phyloP scores from a whole-genome alignment of 2,113 vertebrate genomes.

The Talpa occidentalis region DNA sequence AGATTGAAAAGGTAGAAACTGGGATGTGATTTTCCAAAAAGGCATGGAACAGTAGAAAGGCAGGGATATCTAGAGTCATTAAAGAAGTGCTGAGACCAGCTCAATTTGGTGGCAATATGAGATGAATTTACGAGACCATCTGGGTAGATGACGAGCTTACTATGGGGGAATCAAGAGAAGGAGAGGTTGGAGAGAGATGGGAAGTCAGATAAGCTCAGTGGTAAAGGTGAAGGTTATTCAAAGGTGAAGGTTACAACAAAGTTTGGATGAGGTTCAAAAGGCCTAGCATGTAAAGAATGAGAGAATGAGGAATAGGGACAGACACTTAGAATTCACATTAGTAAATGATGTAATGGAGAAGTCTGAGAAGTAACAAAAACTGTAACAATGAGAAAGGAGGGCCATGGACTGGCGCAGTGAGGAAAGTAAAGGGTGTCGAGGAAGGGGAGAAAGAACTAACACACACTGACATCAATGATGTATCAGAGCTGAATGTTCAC shows the following conservation, averaged over 20 bases:
- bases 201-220: not conserved
- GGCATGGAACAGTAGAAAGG: not conserved
- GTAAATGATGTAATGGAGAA: not conserved
- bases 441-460: not conserved
- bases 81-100: not conserved
- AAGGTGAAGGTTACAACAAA: not conserved
- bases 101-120: constrained; percentile 13
- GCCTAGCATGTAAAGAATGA: not conserved
- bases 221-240: not conserved
- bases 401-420: not conserved
- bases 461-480: not conserved
- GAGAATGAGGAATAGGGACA: not conserved
- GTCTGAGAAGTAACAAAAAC: not conserved
- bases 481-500: not conserved
- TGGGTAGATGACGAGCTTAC: not conserved
- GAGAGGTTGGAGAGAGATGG: not conserved
- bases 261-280: not conserved
- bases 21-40: not conserved
- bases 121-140: not conserved
- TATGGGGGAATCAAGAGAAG: not conserved
- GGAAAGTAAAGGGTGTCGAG: not conserved
- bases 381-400: not conserved
- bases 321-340: not conserved
- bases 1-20: not conserved
- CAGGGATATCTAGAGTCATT: not conserved